Conservation (phyloP, 2,113 vertebrate genomes). For the Plecturocebus donacophilus region DNA sequence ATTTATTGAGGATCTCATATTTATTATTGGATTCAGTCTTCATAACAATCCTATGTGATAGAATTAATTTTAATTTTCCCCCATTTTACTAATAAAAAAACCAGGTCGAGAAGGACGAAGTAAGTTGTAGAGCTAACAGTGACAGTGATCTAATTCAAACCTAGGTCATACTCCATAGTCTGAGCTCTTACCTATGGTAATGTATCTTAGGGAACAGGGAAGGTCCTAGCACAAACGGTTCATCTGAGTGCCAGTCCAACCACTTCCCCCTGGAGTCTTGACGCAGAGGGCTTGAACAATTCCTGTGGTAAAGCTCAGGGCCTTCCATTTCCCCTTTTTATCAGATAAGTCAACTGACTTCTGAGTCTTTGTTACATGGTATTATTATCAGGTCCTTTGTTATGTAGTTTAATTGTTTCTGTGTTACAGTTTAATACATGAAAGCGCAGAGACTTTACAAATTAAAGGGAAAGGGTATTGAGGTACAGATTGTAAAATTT, state of each 20-base stretch:
- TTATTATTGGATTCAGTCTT: not conserved
- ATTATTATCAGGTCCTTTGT: not conserved
- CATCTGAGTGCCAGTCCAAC: not conserved
- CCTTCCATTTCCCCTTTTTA: not conserved
- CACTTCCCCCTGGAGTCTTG: not conserved
- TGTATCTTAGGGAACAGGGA: not conserved
- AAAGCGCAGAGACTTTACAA: not conserved
- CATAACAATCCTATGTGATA: not conserved
- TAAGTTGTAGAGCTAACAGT: not conserved
- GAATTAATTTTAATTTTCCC: not conserved
- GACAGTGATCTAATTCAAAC: not conserved
- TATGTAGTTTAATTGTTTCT: not conserved
- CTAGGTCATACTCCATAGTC: not conserved
- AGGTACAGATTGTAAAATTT: not conserved
- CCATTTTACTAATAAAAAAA: not conserved
- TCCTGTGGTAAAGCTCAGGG: not conserved
- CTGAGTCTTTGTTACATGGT: not conserved
- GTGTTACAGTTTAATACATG: not conserved
- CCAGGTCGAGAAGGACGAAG: not conserved
- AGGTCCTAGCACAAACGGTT: not conserved
- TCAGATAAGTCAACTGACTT: not conserved
- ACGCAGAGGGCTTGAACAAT: not conserved
- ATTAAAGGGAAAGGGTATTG: not conserved
- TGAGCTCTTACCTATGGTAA: not conserved
- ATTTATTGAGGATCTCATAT: not conserved